These are phyloP conservation scores for Dipodomys stephensi DNA, from an alignment of 2,113 vertebrate species.

Conservation along the genomic window DNA sequence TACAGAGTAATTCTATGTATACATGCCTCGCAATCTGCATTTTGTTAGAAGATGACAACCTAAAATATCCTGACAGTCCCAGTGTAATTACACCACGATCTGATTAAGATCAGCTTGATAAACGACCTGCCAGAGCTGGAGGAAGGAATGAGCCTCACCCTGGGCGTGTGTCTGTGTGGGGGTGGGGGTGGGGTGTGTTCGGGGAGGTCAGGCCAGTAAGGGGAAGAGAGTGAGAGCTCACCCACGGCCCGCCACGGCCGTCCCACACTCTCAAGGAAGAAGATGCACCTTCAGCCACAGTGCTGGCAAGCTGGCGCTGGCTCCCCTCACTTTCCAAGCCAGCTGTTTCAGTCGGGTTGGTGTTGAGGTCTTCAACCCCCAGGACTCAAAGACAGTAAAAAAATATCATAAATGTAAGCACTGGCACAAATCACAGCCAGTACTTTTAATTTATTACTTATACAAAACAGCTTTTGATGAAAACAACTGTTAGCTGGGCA, in stretches of 20 bases:
- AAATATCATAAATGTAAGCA: background rate
- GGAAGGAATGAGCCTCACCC: background rate
- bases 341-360: background rate
- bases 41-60: slow-evolving; percentile 81
- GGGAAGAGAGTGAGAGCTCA: fast-evolving
- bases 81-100: slow-evolving; percentile 78
- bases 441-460: background rate
- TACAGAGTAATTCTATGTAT: slow-evolving; percentile 85
- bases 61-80: slow-evolving; percentile 77
- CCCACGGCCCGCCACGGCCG: background rate
- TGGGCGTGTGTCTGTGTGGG: too few species aligned
- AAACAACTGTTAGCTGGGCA: too few species aligned
- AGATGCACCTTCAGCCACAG: background rate
- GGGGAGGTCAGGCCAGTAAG: background rate
- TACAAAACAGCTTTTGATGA: background rate
- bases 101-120: slow-evolving; percentile 75
- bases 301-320: too few species aligned
- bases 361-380: too few species aligned
- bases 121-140: slow-evolving; percentile 61
- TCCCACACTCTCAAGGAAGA: background rate
- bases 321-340: background rate
- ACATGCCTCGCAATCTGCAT: slow-evolving; percentile 80
- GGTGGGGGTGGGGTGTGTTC: background rate
- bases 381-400: background rate
- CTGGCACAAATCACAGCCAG: background rate